Base-by-base conservation (phyloP, 2,888 invertebrate species). In the Eubasilissa splendida region DNA sequence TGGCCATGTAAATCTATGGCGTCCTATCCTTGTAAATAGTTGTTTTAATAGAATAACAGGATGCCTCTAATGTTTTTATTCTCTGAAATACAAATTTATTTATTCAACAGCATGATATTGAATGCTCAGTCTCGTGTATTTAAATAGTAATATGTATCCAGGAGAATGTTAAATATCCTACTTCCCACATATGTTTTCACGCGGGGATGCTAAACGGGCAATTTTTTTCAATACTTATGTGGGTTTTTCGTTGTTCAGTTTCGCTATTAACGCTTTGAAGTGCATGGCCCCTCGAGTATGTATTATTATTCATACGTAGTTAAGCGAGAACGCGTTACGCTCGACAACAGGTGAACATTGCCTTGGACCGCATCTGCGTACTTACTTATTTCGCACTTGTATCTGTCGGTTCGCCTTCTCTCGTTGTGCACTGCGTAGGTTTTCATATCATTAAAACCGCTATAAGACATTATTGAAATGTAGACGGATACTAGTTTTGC, bases 341-440 rank as follows among this genome's bases (percentile, higher is more conserved):
- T 56, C 54, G 71, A 73, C 71, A 73, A 73, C 71, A 73, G 71
- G 71, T 73, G 71, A 73, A 73, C 56, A 73, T 56, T 22, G 58
- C 71, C 71, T 73, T 56, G 71, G 58, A 58, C 22, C 33, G 56
- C 8, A 73, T 73, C 56, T 56, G 71, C 71, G 56, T 56, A 33
- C 71, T 73, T 54, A 54, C 63, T 33, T 63, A 31, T 63, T 63
- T 63, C 7, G 31, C 33, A 33, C 0, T 22, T 56, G 5, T n/a
- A 2, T 73, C 22, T 73, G 33, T 56, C 22, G 71, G 22, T 7
- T 56, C 14, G 68, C 42, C 68, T 68, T 68, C 33, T 56, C 5
- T 56, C 12, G 31, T 50, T 68, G 4, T n/a, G 68, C 22, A 11
- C 9, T 54, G 70, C 70, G 70, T 70, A 70, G 70, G 70, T 70